Evolutionary conservation across 92 coral and sea anemone genomes (phyloP).

Genomic region (Scolanthus callimorphus): DNA sequence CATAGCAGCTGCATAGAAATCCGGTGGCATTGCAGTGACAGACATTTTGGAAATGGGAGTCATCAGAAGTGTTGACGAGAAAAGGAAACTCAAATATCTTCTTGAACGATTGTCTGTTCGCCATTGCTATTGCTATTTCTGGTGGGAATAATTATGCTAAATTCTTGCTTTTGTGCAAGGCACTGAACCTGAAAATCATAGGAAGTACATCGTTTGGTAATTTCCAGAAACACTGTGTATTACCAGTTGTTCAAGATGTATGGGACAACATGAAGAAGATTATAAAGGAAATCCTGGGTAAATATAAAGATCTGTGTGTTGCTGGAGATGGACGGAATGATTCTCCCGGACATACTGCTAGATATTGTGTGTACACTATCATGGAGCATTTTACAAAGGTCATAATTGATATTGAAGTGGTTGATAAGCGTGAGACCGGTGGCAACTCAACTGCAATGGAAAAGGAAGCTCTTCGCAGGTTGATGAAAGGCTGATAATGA

Average conservation of each 20-base stretch:
- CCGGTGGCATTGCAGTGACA: slow-evolving; percentile 9
- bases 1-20: no score
- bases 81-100: no score
- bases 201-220: slow-evolving; percentile 1
- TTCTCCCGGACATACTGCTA: slow-evolving; percentile 18
- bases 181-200: slow-evolving; percentile 11
- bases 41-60: slow-evolving; percentile 33
- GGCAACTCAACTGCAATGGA: slow-evolving; percentile 41
- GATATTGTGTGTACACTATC: slow-evolving; percentile 26
- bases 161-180: slow-evolving; percentile 28
- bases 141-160: slow-evolving; percentile 49
- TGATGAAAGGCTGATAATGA: slow-evolving; percentile 3
- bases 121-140: slow-evolving; percentile 26
- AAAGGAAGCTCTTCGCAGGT: slow-evolving; percentile 22
- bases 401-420: slow-evolving; percentile 22
- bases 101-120: slow-evolving; percentile 10
- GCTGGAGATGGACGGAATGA: no score
- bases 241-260: slow-evolving; percentile 7
- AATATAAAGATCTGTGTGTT: no score
- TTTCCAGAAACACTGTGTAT: slow-evolving; percentile 29
- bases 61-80: slow-evolving; percentile 43
- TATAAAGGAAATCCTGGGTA: no score
- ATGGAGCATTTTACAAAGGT: slow-evolving; percentile 21
- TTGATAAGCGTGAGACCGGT: slow-evolving; percentile 37
- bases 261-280: slow-evolving; percentile 21